A percentile compares a stretch with the other conserved stretches of the same genome.
Evolutionary conservation across 2,888 invertebrate species (phyloP).

Genomic region (Dryadula phaetusa): DNA sequence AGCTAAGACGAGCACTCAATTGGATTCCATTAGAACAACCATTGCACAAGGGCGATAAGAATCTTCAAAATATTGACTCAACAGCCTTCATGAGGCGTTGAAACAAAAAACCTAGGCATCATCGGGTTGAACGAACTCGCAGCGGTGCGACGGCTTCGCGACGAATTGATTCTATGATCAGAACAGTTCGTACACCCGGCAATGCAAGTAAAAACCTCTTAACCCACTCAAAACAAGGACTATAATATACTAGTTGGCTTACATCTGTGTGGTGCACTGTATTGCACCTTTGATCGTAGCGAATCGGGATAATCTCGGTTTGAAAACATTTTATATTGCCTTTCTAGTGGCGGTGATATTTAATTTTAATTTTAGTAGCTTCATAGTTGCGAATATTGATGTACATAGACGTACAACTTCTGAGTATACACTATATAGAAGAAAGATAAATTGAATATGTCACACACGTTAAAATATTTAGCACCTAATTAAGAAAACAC

Average conservation of each 20-base stretch:
- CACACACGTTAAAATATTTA: neutral
- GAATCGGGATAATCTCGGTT: conserved; percentile 53
- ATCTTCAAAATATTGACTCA: conserved; percentile 45
- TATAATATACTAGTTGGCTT: conserved; percentile 7
- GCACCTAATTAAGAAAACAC: too few relatives aligned
- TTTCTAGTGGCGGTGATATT: conserved; percentile 35
- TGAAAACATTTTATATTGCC: conserved; percentile 48
- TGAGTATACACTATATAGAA: too few relatives aligned
- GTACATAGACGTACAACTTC: too few relatives aligned
- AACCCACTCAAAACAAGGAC: conserved; percentile 21
- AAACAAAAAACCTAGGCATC: conserved; percentile 47
- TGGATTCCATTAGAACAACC: conserved; percentile 33
- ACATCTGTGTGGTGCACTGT: conserved; percentile 31
- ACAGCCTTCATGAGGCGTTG: conserved; percentile 46
- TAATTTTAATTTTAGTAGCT: conserved; percentile 31
- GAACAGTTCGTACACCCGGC: conserved; percentile 55
- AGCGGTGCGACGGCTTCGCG: conserved; percentile 49
- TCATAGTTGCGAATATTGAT: conserved; percentile 6
- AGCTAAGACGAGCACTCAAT: conserved; percentile 13
- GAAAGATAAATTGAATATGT: too few relatives aligned
- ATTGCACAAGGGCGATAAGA: conserved; percentile 36
- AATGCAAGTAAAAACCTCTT: conserved; percentile 27
- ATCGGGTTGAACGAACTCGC: conserved; percentile 46
- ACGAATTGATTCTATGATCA: conserved; percentile 73
- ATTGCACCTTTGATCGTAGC: conserved; percentile 50